Base-by-base conservation (phyloP, 2,888 invertebrate genomes). In the Aphidoletes aphidimyza region DNA sequence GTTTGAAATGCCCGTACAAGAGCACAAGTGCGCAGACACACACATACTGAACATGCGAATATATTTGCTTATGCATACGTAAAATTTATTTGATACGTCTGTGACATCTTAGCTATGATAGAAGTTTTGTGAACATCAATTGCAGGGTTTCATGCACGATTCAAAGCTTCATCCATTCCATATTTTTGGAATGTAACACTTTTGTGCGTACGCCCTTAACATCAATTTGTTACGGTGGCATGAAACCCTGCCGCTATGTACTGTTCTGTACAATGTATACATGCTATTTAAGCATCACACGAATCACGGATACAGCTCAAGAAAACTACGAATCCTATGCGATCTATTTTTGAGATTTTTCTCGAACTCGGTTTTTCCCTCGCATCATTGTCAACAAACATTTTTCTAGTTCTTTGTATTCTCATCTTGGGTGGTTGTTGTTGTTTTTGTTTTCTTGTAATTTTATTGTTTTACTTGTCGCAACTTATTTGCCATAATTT, bases 401-500 rank as follows among this genome's bases (percentile, higher is more conserved):
- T 69, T 30, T 69, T 69, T 34, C 69, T 69, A 69, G 69, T 30
- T 30, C 14, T 22, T 54, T 22, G 54, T 69, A 34, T 69, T 69
- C 54, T n/a, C 26, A 54, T 26, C 54, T n/a, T 54, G 2, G 19
- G n/a, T n/a, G n/a, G n/a, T n/a, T n/a, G n/a, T n/a, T n/a, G n/a
- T n/a, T n/a, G n/a, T n/a, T n/a, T 47, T 54, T 54, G 5, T 54
- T 22, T 22, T 69, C 69, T 69, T 69, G 69, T 30, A 69, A 69
- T 69, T 69, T 69, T 69, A 30, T 69, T 69, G 69, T 69, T 69
- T 69, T 69, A 69, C 69, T 69, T 69, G 69, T 30, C 69, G 69
- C 69, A 69, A 69, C 69, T 69, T 69, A 69, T 69, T 69, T 69
- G 69, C 69, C 69, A 69, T 69, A 69, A 69, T 69, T 69, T 69